Conservation (phyloP, 2,888 invertebrate species). For the Pseudolycoriella hygida region DNA sequence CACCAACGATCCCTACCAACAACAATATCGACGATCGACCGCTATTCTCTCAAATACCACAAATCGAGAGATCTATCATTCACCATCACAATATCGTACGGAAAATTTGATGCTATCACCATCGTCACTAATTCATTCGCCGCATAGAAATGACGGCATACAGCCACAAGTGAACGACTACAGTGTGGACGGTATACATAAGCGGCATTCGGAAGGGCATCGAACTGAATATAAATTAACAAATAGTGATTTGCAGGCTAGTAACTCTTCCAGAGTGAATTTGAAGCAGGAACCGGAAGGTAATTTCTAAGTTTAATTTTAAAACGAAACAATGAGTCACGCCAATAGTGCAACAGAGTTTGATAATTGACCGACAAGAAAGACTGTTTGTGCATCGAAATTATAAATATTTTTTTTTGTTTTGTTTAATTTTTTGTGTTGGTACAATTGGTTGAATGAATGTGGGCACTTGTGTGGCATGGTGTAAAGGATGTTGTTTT, state of each 20-base stretch:
- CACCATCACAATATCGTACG: background rate
- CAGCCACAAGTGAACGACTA: background rate
- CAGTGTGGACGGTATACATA: background rate
- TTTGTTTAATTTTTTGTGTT: too few relatives aligned
- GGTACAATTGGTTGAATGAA: too few relatives aligned
- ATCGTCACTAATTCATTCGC: slow-evolving; percentile 11
- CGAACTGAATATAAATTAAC: background rate
- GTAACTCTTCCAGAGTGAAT: background rate
- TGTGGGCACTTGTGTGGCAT: too few relatives aligned
- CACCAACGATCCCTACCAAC: background rate
- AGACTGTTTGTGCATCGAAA: too few relatives aligned
- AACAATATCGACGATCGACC: background rate
- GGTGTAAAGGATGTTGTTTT: too few relatives aligned
- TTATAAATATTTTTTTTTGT: too few relatives aligned
- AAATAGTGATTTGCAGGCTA: background rate
- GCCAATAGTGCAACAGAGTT: too few relatives aligned
- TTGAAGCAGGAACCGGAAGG: slow-evolving; percentile 6
- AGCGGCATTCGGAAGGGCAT: background rate
- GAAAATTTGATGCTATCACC: slow-evolving; percentile 9
- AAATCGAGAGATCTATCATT: background rate
- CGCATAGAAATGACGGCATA: background rate
- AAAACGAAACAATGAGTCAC: too few relatives aligned
- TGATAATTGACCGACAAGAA: too few relatives aligned
- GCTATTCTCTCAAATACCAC: background rate
- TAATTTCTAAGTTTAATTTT: background rate